Conservation (phyloP, 2,888 invertebrate genomes). For the Cartodere bifasciata region DNA sequence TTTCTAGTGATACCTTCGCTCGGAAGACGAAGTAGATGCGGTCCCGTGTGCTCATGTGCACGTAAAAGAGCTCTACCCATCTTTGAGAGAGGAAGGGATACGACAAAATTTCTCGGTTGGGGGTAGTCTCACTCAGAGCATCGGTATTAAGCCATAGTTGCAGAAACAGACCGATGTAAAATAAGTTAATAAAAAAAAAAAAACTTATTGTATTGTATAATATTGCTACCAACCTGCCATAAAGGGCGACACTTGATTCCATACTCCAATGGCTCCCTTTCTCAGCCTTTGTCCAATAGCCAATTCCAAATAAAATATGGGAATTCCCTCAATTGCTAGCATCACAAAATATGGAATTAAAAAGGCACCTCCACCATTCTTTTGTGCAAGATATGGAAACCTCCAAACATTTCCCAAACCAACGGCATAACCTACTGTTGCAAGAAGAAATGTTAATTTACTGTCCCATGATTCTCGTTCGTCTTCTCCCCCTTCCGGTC, state of each 20-base stretch:
- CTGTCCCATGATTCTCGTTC: constrained; percentile 89
- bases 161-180: too few species aligned
- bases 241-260: constrained; percentile 87
- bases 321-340: constrained; percentile 88
- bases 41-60: too few species aligned
- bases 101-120: too few species aligned
- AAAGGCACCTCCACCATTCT: constrained; percentile 94
- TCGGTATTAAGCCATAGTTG: too few species aligned
- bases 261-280: constrained; percentile 89
- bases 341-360: constrained; percentile 93
- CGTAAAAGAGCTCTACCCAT: too few species aligned
- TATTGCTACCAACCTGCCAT: constrained; percentile 40
- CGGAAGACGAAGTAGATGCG: too few species aligned
- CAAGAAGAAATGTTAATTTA: constrained; percentile 80
- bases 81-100: too few species aligned
- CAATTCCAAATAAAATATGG: constrained; percentile 90
- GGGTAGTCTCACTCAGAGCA: too few species aligned
- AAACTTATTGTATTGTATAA: constrained; percentile 1
- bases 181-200: too few species aligned
- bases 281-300: constrained; percentile 88
- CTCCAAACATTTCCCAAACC: constrained; percentile 93
- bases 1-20: too few species aligned
- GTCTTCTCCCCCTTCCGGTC: constrained; percentile 55
- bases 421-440: constrained; percentile 84
- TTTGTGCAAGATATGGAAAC: constrained; percentile 89